Evolutionary conservation across 37 sponge, comb jelly and placozoan species (phyloP).

Genomic region (Lycopodina hypogea): DNA sequence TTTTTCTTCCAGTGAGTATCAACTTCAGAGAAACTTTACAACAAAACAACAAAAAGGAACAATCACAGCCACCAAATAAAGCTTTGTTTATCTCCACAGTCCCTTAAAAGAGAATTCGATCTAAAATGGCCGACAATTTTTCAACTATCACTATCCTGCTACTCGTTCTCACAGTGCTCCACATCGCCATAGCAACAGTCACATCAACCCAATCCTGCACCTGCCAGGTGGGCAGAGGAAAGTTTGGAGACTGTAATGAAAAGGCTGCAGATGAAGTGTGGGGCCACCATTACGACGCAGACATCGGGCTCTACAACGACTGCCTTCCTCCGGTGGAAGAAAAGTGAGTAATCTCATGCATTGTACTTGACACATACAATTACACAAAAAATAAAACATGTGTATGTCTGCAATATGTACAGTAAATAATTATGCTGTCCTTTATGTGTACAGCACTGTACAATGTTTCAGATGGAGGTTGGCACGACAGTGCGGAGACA

Average conservation of each 20-base stretch:
- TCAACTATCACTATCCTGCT: not conserved
- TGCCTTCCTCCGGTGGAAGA: slow-evolving; percentile 5
- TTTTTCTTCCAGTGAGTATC: too few species aligned
- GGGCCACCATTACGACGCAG: not conserved
- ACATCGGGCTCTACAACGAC: not conserved
- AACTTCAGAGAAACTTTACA: too few species aligned
- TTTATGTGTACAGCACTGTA: not conserved
- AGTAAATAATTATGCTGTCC: not conserved
- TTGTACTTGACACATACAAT: too few species aligned
- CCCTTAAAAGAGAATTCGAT: too few species aligned
- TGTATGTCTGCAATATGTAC: too few species aligned
- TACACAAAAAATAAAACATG: too few species aligned
- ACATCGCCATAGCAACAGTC: too few species aligned
- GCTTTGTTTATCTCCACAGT: too few species aligned
- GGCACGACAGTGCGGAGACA: not conserved
- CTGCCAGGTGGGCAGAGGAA: not conserved
- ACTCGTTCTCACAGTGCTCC: not conserved
- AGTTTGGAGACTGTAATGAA: not conserved
- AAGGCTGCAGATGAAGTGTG: not conserved
- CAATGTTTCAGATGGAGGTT: slow-evolving; percentile 5
- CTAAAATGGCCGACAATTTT: too few species aligned
- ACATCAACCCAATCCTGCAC: not conserved
- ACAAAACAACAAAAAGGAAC: too few species aligned
- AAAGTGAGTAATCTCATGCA: not conserved
- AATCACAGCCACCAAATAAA: too few species aligned